Percentiles rank a stretch among this genome's conserved stretches.
phyloP scores from a whole-genome alignment of 1,140 invertebrate species.

The Drosophila asahinai region DNA sequence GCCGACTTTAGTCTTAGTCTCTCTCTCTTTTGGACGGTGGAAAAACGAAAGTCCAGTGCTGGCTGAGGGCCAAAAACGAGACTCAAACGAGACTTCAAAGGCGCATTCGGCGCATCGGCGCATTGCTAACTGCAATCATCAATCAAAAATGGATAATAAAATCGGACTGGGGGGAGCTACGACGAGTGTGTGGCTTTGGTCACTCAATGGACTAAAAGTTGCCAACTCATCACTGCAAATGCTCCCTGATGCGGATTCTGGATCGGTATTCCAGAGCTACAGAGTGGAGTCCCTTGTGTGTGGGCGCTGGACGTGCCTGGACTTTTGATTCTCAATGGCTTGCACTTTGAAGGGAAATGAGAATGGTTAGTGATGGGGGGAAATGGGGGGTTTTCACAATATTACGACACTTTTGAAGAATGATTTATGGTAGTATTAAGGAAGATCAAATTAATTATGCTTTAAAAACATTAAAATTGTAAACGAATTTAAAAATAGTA shows the following conservation, averaged over 20 bases:
- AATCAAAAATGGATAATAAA: constrained; percentile 53
- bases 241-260: constrained; percentile 11
- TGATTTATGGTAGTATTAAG: constrained; percentile 8
- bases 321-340: constrained; percentile 55
- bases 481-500: not conserved
- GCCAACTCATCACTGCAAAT: constrained; percentile 60
- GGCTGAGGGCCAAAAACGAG: constrained; percentile 6
- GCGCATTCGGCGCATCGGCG: constrained; percentile 27
- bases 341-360: not conserved
- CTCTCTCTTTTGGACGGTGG: constrained; percentile 17
- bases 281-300: constrained; percentile 33
- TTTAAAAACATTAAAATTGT: not conserved
- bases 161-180: not conserved
- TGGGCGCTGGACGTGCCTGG: constrained; percentile 65
- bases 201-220: constrained; percentile 48
- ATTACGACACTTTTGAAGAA: not conserved
- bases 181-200: constrained; percentile 8
- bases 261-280: not conserved
- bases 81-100: constrained; percentile 50
- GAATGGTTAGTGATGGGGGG: not conserved
- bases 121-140: constrained; percentile 69
- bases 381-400: constrained; percentile 8
- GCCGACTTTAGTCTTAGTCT: constrained; percentile 53
- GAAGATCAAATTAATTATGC: not conserved
- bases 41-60: constrained; percentile 66